These are phyloP conservation scores for Drosophila lacertosa DNA, from an alignment of 1,140 invertebrate species.

Conservation along the genomic window DNA sequence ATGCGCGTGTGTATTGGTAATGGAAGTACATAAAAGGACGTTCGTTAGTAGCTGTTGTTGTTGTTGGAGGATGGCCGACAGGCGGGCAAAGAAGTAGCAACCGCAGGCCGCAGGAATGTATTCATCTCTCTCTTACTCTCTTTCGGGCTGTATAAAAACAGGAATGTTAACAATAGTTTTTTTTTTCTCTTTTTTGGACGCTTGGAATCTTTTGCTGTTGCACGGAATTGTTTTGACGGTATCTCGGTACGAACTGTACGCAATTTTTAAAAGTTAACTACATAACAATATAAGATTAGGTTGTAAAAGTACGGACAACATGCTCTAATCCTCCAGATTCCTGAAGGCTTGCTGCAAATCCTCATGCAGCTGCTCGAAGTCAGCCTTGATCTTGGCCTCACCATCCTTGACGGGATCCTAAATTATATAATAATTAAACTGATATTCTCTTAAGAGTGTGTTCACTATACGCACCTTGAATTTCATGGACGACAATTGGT, in stretches of 20 bases:
- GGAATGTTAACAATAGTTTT: slow-evolving; percentile 60
- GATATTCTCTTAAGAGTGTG: too few relatives aligned
- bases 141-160: slow-evolving; percentile 42
- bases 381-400: slow-evolving; percentile 97
- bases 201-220: slow-evolving; percentile 52
- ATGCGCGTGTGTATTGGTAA: slow-evolving; percentile 35
- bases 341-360: slow-evolving; percentile 98
- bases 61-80: slow-evolving; percentile 19
- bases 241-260: slow-evolving; percentile 39
- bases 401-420: slow-evolving; percentile 99
- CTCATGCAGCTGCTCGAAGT: slow-evolving; percentile 97
- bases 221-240: slow-evolving; percentile 56
- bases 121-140: slow-evolving; percentile 68
- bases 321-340: slow-evolving; percentile 97
- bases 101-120: slow-evolving; percentile 75
- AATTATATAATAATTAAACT: too few relatives aligned
- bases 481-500: slow-evolving; percentile 99
- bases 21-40: slow-evolving; percentile 77
- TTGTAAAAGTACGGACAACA: slow-evolving; percentile 68
- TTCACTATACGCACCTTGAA: slow-evolving; percentile 93
- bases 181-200: too few relatives aligned
- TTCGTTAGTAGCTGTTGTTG: slow-evolving; percentile 56
- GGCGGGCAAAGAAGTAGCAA: slow-evolving; percentile 50
- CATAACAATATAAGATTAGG: slow-evolving; percentile 81
- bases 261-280: slow-evolving; percentile 77